Percentiles rank a stretch among this genome's conserved stretches.
phyloP scores from a whole-genome alignment of 2,797 vertebrate species.

The Botia kubotai region DNA sequence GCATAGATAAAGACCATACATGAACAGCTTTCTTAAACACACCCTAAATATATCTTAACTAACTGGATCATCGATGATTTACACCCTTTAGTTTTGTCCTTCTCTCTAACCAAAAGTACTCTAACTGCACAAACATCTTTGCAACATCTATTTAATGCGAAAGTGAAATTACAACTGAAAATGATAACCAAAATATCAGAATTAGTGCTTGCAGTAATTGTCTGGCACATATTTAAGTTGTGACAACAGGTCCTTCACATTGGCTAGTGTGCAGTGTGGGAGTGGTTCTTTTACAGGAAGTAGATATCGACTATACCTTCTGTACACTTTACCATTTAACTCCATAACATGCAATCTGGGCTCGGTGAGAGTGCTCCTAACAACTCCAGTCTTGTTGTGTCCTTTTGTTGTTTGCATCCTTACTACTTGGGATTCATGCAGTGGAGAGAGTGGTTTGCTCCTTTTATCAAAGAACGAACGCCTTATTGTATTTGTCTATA shows the following conservation, averaged over 20 bases:
- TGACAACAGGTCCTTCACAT: background rate
- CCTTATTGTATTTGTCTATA: background rate
- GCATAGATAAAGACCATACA: too few relatives aligned
- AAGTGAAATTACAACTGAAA: too few relatives aligned
- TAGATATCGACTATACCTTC: background rate
- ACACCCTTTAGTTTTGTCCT: too few relatives aligned
- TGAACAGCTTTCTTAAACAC: too few relatives aligned
- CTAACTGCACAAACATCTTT: too few relatives aligned
- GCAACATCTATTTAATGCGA: too few relatives aligned
- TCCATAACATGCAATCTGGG: background rate
- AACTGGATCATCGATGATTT: too few relatives aligned
- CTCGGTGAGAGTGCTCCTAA: background rate
- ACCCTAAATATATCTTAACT: too few relatives aligned
- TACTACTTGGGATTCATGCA: background rate
- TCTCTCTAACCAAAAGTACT: too few relatives aligned
- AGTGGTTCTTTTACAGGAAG: conserved; percentile 2
- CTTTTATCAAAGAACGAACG: background rate
- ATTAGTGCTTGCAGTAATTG: too few relatives aligned
- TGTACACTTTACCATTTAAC: background rate
- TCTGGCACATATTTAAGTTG: background rate
- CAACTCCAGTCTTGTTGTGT: background rate
- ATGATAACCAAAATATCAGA: too few relatives aligned
- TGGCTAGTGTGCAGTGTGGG: background rate
- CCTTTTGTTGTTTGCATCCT: background rate
- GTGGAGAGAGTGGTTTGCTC: background rate